These are phyloP conservation scores for Setophaga petechia DNA, from an alignment of 2,113 vertebrate species.

Conservation along the genomic window DNA sequence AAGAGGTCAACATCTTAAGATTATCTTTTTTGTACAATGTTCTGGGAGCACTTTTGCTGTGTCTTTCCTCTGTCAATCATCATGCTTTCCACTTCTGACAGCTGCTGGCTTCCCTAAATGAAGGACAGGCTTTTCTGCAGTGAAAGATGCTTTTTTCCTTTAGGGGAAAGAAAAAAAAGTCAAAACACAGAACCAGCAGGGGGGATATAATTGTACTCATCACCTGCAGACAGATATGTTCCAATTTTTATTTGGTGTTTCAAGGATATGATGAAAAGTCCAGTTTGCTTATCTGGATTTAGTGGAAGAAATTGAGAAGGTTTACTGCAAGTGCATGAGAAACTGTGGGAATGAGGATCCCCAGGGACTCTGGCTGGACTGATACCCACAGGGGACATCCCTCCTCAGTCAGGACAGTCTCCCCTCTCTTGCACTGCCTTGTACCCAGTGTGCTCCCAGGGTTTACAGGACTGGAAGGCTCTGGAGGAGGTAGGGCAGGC, in stretches of 20 bases:
- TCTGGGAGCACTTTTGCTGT: not conserved
- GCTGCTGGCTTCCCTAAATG: not conserved
- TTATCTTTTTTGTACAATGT: not conserved
- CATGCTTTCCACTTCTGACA: not conserved
- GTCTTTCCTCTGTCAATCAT: not conserved
- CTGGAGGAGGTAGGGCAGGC: not conserved
- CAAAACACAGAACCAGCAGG: not conserved
- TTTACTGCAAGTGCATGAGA: not conserved
- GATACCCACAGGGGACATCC: not conserved
- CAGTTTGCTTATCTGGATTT: not conserved
- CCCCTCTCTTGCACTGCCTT: too few species aligned
- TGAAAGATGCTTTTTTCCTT: not conserved
- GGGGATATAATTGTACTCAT: not conserved
- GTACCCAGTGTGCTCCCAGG: not conserved
- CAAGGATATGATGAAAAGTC: not conserved
- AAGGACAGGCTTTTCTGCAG: not conserved
- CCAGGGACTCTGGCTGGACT: not conserved
- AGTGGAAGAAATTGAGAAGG: not conserved
- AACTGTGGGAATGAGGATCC: not conserved
- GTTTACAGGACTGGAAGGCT: not conserved
- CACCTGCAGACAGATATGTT: not conserved
- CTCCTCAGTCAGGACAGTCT: not conserved
- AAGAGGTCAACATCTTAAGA: not conserved
- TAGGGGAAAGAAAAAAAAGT: rapidly evolving
- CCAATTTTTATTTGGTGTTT: not conserved